phyloP scores from a whole-genome alignment of 2,888 invertebrate species.

The Tipula vernalis region DNA sequence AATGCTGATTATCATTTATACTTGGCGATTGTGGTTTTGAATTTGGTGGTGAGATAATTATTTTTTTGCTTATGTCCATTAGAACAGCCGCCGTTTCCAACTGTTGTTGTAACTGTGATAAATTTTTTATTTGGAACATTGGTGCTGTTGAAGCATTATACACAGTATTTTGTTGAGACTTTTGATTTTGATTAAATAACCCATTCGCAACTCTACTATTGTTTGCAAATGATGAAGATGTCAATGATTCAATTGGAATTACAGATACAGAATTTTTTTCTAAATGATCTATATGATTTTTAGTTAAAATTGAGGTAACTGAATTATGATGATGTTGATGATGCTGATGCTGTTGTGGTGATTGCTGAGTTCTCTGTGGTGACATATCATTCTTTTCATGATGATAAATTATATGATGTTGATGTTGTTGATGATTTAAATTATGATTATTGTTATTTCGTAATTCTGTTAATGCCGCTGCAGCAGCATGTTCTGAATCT shows the following conservation, averaged over 20 bases:
- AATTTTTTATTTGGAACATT: constrained; percentile 18
- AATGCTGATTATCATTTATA: constrained; percentile 13
- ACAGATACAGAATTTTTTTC: constrained; percentile 22
- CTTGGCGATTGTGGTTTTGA: constrained; percentile 26
- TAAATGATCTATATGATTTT: constrained; percentile 20
- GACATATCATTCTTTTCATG: constrained; percentile 18
- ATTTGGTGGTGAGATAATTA: constrained; percentile 33
- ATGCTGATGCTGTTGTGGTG: constrained; percentile 13
- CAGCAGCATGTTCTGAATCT: constrained; percentile 34
- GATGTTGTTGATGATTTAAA: constrained; percentile 10
- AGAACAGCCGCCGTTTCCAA: constrained; percentile 35
- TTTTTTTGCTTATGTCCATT: constrained; percentile 37
- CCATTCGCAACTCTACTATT: constrained; percentile 6
- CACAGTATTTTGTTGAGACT: neutral
- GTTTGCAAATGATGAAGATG: constrained; percentile 10
- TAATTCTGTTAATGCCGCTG: constrained; percentile 34
- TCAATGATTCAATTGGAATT: constrained; percentile 19
- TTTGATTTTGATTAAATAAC: constrained; percentile 5
- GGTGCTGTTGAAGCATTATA: constrained; percentile 13
- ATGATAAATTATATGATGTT: constrained; percentile 15
- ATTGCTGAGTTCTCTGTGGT: constrained; percentile 9
- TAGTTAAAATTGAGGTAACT: constrained; percentile 26
- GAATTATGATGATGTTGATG: constrained; percentile 18
- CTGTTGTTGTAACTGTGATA: constrained; percentile 31
- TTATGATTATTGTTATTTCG: constrained; percentile 27